Base-by-base conservation (phyloP, 2,888 invertebrate genomes). In the Morinoia aosen region DNA sequence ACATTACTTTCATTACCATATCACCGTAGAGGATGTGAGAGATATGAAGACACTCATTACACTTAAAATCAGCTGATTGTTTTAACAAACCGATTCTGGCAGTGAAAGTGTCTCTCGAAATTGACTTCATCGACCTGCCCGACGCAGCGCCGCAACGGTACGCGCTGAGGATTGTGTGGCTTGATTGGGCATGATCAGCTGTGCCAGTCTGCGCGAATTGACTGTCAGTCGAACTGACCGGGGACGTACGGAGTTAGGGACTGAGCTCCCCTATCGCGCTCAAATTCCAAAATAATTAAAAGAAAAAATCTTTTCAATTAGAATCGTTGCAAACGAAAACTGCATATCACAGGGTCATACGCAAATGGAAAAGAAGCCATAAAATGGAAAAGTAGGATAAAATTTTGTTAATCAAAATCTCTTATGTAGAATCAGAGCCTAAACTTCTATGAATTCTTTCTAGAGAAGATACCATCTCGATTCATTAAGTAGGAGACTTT, bases 191-290 rank as follows among this genome's bases (percentile, higher is more conserved):
- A 40, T 90, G 90, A 90, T 90, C 39, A 90, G 90, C 19, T 90
- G 39, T 90, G 90, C 40, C 90, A 90, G 90, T 90, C 90, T 39
- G 16, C 39, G 90, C 90, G 90, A 90, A 40, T 10, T 90, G 90
- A 90, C 90, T 90, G 40, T 90, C 90, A 90, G 90, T 90, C 33
- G 90, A 48, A 90, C 40, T 39, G 90, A 10, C 48, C 90, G 39
- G 40, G 1, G 90, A 39, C 48, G 90, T 3, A 8, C 48, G 11
- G 11, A 48, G 90, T 40, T 10, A 90, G 90, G 48, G 8, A 90
- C 90, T 33, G 76, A 76, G 33, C 76, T 33, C 76, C 33, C 76
- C 76, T 33, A 76, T 76, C 76, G 3, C 76, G 76, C 76, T 76
- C 76, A 76, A 10, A 76, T 16, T 76, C 25, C 76, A 76, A 10